Evolutionary conservation across 1,140 invertebrate genomes (phyloP).

Genomic region (Polypedilum pembai): DNA sequence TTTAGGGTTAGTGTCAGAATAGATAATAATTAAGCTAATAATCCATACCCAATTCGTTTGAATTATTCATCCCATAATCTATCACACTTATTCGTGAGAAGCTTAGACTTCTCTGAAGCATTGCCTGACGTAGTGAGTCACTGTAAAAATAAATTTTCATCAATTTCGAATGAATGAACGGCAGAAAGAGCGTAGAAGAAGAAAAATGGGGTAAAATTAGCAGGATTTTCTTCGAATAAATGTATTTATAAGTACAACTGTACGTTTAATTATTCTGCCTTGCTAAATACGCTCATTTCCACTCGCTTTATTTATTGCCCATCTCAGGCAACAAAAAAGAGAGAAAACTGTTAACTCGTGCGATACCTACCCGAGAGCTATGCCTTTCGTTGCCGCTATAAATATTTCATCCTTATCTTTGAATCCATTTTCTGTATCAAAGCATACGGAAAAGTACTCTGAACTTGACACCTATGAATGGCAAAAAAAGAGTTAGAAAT

Average conservation of each 20-base stretch:
- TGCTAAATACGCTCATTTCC: neutral
- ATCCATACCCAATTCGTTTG: slow-evolving; percentile 22
- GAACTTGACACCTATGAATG: slow-evolving; percentile 59
- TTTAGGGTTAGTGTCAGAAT: no score
- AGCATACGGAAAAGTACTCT: slow-evolving; percentile 67
- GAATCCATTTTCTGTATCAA: slow-evolving; percentile 49
- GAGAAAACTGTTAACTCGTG: neutral
- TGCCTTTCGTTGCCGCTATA: slow-evolving; percentile 59
- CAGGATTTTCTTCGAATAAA: neutral
- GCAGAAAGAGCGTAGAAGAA: neutral
- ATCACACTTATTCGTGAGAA: slow-evolving; percentile 40
- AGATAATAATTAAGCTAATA: slow-evolving; percentile 15
- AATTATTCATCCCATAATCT: slow-evolving; percentile 21
- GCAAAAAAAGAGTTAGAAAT: neutral
- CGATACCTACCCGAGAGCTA: slow-evolving; percentile 57
- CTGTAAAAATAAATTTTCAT: slow-evolving; percentile 37
- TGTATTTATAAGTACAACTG: neutral
- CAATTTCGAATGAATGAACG: slow-evolving; percentile 24
- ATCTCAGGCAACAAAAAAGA: neutral
- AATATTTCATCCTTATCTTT: slow-evolving; percentile 56
- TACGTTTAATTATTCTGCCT: slow-evolving; percentile 19
- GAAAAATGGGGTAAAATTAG: slow-evolving; percentile 3
- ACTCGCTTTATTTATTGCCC: neutral
- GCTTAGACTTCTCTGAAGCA: slow-evolving; percentile 39
- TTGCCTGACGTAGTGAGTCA: slow-evolving; percentile 45